Percentiles rank a stretch among this genome's conserved stretches.
These are phyloP conservation scores for Malacoraja senta DNA, from an alignment of 2,797 vertebrate genomes.

Conservation along the genomic window DNA sequence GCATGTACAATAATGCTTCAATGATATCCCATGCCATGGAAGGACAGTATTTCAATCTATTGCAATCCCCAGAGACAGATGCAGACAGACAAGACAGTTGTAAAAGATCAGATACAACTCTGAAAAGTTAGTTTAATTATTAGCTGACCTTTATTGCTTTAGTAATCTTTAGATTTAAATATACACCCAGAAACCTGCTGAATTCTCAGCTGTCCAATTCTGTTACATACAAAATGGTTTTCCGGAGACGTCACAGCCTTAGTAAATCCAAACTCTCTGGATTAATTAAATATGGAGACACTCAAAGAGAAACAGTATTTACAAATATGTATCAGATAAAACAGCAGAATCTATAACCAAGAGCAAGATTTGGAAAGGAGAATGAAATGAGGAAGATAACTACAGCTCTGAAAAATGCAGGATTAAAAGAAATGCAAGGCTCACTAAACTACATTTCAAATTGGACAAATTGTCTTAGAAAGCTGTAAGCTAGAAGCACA, in stretches of 20 bases:
- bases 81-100: background rate
- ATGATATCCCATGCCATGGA: too few species aligned
- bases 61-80: background rate
- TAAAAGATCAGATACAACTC: background rate
- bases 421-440: background rate
- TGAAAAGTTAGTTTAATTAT: background rate
- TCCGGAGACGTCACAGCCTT: background rate
- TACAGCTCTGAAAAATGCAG: background rate
- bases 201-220: background rate
- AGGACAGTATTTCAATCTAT: background rate
- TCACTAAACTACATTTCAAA: background rate
- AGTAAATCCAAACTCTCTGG: background rate
- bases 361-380: background rate
- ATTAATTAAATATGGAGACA: background rate
- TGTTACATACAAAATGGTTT: background rate
- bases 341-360: background rate
- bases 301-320: background rate
- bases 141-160: conserved; percentile 2
- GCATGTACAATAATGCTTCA: background rate
- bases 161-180: background rate
- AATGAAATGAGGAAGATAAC: background rate
- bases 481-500: background rate
- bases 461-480: background rate
- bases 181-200: conserved; percentile 1
- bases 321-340: background rate